Percentiles rank a stretch among this genome's conserved stretches.
These are phyloP conservation scores for Platichthys stellatus DNA, from an alignment of 2,113 vertebrate genomes.

Conservation along the genomic window DNA sequence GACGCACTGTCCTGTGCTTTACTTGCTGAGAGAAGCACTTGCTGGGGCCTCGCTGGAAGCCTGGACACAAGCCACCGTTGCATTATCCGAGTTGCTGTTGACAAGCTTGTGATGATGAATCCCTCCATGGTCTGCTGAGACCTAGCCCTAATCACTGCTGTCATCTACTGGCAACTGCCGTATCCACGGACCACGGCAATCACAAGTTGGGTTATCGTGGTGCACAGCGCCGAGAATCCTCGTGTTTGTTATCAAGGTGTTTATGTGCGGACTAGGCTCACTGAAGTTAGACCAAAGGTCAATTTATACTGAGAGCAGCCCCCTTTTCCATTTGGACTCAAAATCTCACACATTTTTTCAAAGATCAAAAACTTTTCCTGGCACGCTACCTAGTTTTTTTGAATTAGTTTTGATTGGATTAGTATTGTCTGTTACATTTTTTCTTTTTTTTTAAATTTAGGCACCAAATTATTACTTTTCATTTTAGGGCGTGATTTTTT, in stretches of 20 bases:
- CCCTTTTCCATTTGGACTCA: conserved; percentile 23
- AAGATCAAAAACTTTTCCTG: conserved; percentile 42
- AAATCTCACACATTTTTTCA: background rate
- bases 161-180: conserved; percentile 73
- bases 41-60: conserved; percentile 65
- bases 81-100: conserved; percentile 70
- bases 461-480: background rate
- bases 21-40: conserved; percentile 68
- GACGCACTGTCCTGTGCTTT: conserved; percentile 71
- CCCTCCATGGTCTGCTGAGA: conserved; percentile 76
- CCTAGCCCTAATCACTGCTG: conserved; percentile 72
- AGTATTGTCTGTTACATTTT: background rate
- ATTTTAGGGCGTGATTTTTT: background rate
- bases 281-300: conserved; percentile 54
- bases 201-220: conserved; percentile 61
- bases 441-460: background rate
- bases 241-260: conserved; percentile 62
- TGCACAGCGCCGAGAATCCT: conserved; percentile 52
- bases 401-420: background rate
- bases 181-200: conserved; percentile 73
- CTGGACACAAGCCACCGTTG: conserved; percentile 54
- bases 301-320: conserved; percentile 24
- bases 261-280: conserved; percentile 23
- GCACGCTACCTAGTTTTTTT: conserved; percentile 3
- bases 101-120: conserved; percentile 76